Evolutionary conservation across 2,113 vertebrate species (phyloP).

Genomic region (Rhegmatorhina hoffmannsi): DNA sequence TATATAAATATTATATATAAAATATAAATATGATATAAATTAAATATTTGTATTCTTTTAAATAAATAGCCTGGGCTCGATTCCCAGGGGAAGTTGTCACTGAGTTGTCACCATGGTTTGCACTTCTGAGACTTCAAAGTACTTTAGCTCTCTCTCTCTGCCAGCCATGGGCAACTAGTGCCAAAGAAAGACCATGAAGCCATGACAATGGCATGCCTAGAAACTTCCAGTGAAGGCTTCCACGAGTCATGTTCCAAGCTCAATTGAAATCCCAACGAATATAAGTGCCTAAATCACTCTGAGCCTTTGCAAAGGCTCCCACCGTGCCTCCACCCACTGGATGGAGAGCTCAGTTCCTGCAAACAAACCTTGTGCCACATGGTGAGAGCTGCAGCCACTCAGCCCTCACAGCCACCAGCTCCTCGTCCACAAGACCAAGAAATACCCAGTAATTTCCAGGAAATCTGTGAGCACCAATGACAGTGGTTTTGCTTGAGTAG

Average conservation of each 20-base stretch:
- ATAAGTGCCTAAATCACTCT: neutral
- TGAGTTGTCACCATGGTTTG: rapidly evolving
- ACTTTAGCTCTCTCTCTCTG: neutral
- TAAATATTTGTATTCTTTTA: neutral
- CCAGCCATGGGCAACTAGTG: rapidly evolving
- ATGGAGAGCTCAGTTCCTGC: neutral
- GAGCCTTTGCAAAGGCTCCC: neutral
- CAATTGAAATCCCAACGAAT: neutral
- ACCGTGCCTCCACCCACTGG: rapidly evolving
- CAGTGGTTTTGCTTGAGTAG: neutral
- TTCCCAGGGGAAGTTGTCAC: neutral
- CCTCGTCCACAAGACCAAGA: neutral
- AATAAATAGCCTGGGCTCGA: neutral
- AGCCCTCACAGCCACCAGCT: rapidly evolving
- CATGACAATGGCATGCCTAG: rapidly evolving
- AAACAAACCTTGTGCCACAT: neutral
- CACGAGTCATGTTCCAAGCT: neutral
- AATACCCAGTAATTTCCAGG: neutral
- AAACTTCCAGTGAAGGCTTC: neutral
- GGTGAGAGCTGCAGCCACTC: rapidly evolving
- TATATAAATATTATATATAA: neutral
- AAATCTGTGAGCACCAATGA: neutral
- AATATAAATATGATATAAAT: neutral
- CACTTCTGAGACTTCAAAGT: neutral
- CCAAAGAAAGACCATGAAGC: rapidly evolving